Base-by-base conservation (phyloP, 1,140 invertebrate genomes). In the Nasonia longicornis region DNA sequence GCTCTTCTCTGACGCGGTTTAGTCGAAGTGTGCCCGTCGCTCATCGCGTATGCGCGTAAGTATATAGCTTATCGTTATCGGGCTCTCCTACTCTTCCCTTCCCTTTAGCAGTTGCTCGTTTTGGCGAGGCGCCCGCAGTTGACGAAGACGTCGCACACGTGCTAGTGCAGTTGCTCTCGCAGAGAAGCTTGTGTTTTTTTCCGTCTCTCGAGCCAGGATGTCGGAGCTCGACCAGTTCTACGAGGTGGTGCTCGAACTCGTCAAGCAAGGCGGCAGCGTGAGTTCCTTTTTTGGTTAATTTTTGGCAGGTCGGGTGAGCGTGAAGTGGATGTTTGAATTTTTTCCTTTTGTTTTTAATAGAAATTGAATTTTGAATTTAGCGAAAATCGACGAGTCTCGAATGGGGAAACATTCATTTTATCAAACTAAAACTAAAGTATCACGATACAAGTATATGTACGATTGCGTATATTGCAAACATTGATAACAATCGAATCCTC, bases 201-300 rank as follows among this genome's bases (percentile, higher is more conserved):
- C n/a, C 52, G 26, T 29, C 26, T 1, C 31, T 3, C 42, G 31
- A 20, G 11, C 42, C 26, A 80, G 67, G 31, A 84, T 84, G 83
- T 70, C 86, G 64, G 87, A 92, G 76, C 81, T 92, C 63, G 89
- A 92, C 66, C 85, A 87, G 73, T 92, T 89, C 83, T 92, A 90
- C 77, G 87, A 92, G 71, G 84, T 89, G 12, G 90, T 88, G 20
- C 85, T 90, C 77, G 86, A 89, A 80, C 85, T 92, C 70, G 88
- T 89, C 6, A 88, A 92, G 76, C 83, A 89, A 83, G 92, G 90
- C 26, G 92, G 92, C 35, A 82, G 89, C 82, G 92, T 93, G 86
- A 90, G 86, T 86, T 67, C 12, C 1, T 31, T 14, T 67, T 29
- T 31, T 52, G 38, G 38, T 42, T 42, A 8, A 42, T 11, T 42